phyloP scores from a whole-genome alignment of 2,888 invertebrate genomes.

The Pyralis farinalis region DNA sequence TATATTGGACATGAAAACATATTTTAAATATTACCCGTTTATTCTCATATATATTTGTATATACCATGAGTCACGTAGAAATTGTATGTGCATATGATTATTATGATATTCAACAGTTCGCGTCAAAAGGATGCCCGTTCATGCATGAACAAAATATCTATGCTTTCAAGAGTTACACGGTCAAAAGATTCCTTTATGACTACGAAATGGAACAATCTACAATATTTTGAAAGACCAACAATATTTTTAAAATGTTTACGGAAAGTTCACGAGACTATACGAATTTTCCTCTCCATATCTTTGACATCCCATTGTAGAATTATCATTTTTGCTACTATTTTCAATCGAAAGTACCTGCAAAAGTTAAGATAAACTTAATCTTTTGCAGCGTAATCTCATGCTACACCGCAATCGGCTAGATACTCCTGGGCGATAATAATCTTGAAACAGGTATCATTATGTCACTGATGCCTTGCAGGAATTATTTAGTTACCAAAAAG shows the following conservation, averaged over 20 bases:
- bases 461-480: too few species aligned
- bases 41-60: background rate
- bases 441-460: too few species aligned
- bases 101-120: conserved; percentile 16
- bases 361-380: too few species aligned
- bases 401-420: too few species aligned
- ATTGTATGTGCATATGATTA: conserved; percentile 12
- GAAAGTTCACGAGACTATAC: too few species aligned
- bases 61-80: conserved; percentile 2
- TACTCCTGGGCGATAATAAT: too few species aligned
- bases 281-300: too few species aligned
- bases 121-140: conserved; percentile 11
- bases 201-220: conserved; percentile 6
- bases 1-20: background rate
- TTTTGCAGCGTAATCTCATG: too few species aligned
- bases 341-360: too few species aligned
- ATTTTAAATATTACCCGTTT: background rate
- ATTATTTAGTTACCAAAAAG: too few species aligned
- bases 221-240: conserved; percentile 2
- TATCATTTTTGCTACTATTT: too few species aligned
- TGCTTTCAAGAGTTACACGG: conserved; percentile 14
- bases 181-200: conserved; percentile 10
- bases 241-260: conserved; percentile 4
- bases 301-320: too few species aligned
- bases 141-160: conserved; percentile 19